phyloP scores from a whole-genome alignment of 2,888 invertebrate genomes.

The Idaea dimidiata region DNA sequence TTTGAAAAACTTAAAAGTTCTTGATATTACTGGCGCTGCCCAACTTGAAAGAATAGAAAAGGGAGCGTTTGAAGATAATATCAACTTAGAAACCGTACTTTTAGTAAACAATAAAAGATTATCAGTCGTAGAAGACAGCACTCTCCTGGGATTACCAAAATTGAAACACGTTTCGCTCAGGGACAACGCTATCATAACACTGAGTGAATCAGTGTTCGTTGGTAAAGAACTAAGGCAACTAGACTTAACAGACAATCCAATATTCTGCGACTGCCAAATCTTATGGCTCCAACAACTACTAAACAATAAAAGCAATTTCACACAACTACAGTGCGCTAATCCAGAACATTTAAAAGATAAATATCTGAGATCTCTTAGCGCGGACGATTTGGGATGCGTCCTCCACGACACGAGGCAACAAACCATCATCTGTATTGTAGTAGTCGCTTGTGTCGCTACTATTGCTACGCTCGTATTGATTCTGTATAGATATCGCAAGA shows the following conservation, averaged over 20 bases:
- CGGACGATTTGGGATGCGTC: slow-evolving; percentile 90
- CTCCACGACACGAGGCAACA: slow-evolving; percentile 89
- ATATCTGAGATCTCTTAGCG: slow-evolving; percentile 83
- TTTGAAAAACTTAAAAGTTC: slow-evolving; percentile 86
- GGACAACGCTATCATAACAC: slow-evolving; percentile 87
- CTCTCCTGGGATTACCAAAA: slow-evolving; percentile 89
- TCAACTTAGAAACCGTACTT: slow-evolving; percentile 89
- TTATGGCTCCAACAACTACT: slow-evolving; percentile 89
- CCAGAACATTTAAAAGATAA: slow-evolving; percentile 87
- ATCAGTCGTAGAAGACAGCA: slow-evolving; percentile 86
- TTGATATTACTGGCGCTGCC: slow-evolving; percentile 90
- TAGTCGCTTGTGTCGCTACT: slow-evolving; percentile 87
- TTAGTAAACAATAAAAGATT: slow-evolving; percentile 90
- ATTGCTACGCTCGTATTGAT: slow-evolving; percentile 87
- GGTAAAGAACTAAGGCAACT: slow-evolving; percentile 88
- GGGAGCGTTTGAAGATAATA: slow-evolving; percentile 89
- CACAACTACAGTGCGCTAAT: slow-evolving; percentile 86
- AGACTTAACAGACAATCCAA: slow-evolving; percentile 91
- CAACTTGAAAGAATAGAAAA: slow-evolving; percentile 86
- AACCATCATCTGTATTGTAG: slow-evolving; percentile 88
- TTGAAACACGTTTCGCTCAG: slow-evolving; percentile 87
- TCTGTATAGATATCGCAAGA: slow-evolving; percentile 89
- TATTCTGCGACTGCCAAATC: slow-evolving; percentile 89
- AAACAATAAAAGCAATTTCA: slow-evolving; percentile 84
- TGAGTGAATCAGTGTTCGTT: slow-evolving; percentile 89